These are phyloP conservation scores for Chrysina gloriosa DNA, from an alignment of 2,888 invertebrate species.

Conservation along the genomic window DNA sequence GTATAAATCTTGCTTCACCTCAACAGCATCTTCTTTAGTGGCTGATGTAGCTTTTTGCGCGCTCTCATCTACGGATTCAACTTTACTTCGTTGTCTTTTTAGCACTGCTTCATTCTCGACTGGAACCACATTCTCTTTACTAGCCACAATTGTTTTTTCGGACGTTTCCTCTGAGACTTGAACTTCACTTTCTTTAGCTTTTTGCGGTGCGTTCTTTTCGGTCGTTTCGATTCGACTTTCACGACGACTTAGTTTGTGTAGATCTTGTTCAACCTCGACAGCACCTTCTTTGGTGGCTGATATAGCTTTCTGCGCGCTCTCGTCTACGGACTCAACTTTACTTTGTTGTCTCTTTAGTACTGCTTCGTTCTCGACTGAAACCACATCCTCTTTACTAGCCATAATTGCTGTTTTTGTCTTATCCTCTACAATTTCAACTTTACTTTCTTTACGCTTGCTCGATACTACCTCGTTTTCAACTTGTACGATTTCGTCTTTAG, in stretches of 20 bases:
- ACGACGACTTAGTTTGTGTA: slow-evolving; percentile 7
- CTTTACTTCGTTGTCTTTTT: slow-evolving; percentile 56
- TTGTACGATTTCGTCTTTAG: slow-evolving; percentile 44
- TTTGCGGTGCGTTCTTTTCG: slow-evolving; percentile 59
- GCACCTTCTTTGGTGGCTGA: slow-evolving; percentile 46
- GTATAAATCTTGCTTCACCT: slow-evolving; percentile 38
- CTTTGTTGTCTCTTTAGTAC: slow-evolving; percentile 56
- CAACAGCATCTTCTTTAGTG: slow-evolving; percentile 46
- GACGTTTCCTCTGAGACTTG: slow-evolving; percentile 42
- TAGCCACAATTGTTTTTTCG: slow-evolving; percentile 37
- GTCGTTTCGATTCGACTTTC: slow-evolving; percentile 59
- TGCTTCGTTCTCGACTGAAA: slow-evolving; percentile 62
- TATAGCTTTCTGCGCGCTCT: slow-evolving; percentile 43
- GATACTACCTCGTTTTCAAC: slow-evolving; percentile 36
- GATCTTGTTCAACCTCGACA: slow-evolving; percentile 40
- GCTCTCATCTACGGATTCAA: slow-evolving; percentile 50
- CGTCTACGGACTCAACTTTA: slow-evolving; percentile 47
- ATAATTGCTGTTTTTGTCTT: slow-evolving; percentile 41
- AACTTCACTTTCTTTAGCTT: slow-evolving; percentile 12
- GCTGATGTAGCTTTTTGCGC: slow-evolving; percentile 31
- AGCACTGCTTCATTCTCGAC: slow-evolving; percentile 62
- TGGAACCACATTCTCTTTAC: slow-evolving; percentile 43
- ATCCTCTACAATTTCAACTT: slow-evolving; percentile 38
- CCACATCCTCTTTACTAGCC: slow-evolving; percentile 39
- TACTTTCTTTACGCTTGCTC: slow-evolving; percentile 9